Evolutionary conservation across 2,888 invertebrate genomes (phyloP), one percentile per base, ranked within the genome.

Genomic region (Limnephilus marmoratus): DNA sequence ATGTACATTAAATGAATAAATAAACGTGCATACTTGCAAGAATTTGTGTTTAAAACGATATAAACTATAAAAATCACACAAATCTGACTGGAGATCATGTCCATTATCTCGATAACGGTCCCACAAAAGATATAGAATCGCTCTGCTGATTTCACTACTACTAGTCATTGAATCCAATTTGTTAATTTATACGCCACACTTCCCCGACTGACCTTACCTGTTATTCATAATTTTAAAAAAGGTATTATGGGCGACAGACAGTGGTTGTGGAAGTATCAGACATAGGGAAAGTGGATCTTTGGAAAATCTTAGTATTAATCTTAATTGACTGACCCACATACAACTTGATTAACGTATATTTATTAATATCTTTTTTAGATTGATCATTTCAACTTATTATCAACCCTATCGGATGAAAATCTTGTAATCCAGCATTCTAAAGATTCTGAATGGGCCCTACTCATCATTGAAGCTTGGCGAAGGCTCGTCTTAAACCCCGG

Each of bases 311-410:
- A 68, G 24, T 68, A 68, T 68, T 24, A 4, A 68, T 31, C 31
- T 31, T 31, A 68, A 18, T 31, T 31, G 18, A 18, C 68, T 24
- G 18, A 68, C 24, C 68, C 68, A 68, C 68, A 24, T 68, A 68
- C 68, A 18, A 68, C 24, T 68, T 68, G 68, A 68, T 68, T 68
- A 4, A 68, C 2, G 24, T n/a, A n/a, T 68, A 68, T 68, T 68
- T 24, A 68, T 68, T 68, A 9, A 24, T 9, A 68, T 68, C 18
- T 45, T 90, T 41, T 87, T 91, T 90, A 90, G 85, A 90, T 87
- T 5, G 11, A 87, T 68, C 29, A 86, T 86, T n/a, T 87, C 7
- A 82, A 85, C 90, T 81, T 87, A 12, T 3, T 91, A 45, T 85
- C 85, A 37, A 86, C 91, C 86, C 41, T 81, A 41, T 45, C 68